Base-by-base conservation (phyloP, 2,113 vertebrate genomes). In the Oncorhynchus clarkii region DNA sequence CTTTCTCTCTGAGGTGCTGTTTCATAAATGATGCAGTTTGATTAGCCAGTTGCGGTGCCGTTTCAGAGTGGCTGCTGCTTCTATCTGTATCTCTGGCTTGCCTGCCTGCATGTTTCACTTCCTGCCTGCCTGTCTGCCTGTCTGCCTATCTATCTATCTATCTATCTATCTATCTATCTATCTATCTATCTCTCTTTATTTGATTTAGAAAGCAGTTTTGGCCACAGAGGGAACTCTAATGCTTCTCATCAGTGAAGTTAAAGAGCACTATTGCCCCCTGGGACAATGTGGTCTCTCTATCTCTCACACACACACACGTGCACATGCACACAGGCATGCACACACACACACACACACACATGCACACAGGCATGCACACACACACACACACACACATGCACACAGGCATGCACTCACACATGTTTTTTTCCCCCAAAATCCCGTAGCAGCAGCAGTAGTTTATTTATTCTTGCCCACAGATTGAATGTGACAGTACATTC, bases 11-110 rank as follows among this genome's bases (percentile, higher is more conserved):
- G 2, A 18, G n/a, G 13, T 74, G 77, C 27, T 4, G 45, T 59
- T 54, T 79, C 78, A 79, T 75, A 26, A 70, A 79, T 75, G n/a
- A 74, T 79, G 72, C 78, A 48, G 67, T 79, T 75, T 79, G 72
- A 79, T 79, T 72, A 57, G 39, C 14, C 7, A 22, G 13, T 34
- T 70, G 57, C 34, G 31, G 34, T 70, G 24, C 13, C 16, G 26
- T 70, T 26, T 27, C n/a, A 60, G 26, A 72, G 14, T 45, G 5
- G 18, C 54, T 64, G 49, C 71, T n/a, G 34, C 48, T 66, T 34
- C 66, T 31, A 67, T 34, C 65, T 8, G 24, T 31, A 13, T 3
- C 59, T 20, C 54, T 57, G 54, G 59, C 59, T 2, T 22, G 11
- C 59, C 20, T 22, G 13, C 51, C 51, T 57, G 51, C 27, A 13